Conservation (phyloP, 2,888 invertebrate species). For the Caradrina clavipalpis region DNA sequence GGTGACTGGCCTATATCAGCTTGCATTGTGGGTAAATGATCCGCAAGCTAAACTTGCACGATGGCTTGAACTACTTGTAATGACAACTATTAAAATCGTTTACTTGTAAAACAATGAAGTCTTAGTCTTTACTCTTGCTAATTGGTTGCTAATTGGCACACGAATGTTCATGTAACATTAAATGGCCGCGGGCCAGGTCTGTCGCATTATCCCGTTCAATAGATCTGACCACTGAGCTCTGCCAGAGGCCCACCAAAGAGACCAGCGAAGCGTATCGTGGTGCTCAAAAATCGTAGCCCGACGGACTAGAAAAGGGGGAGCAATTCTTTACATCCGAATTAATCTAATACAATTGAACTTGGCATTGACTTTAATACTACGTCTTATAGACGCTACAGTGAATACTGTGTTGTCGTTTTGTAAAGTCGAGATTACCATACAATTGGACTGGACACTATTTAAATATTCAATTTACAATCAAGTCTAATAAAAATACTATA, state of each 20-base stretch:
- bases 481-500: too few species aligned
- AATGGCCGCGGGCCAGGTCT: slow-evolving; percentile 5
- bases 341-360: slow-evolving; percentile 1
- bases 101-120: too few species aligned
- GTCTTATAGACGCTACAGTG: neutral
- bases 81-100: too few species aligned
- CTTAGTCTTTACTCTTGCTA: neutral
- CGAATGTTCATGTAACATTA: slow-evolving; percentile 2
- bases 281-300: slow-evolving; percentile 15
- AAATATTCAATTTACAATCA: slow-evolving; percentile 15
- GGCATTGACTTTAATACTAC: neutral
- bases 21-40: too few species aligned
- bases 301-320: neutral
- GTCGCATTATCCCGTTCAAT: slow-evolving; percentile 32
- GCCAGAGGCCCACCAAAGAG: slow-evolving; percentile 28
- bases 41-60: neutral
- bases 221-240: slow-evolving; percentile 41
- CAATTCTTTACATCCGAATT: slow-evolving; percentile 1
- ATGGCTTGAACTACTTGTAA: too few species aligned
- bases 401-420: neutral
- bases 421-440: neutral
- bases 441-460: neutral
- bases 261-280: slow-evolving; percentile 33
- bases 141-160: slow-evolving; percentile 7
- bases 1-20: too few species aligned